Evolutionary conservation across 2,797 vertebrate genomes (phyloP), one percentile per base, ranked within the genome.

Genomic region (Gila robusta): DNA sequence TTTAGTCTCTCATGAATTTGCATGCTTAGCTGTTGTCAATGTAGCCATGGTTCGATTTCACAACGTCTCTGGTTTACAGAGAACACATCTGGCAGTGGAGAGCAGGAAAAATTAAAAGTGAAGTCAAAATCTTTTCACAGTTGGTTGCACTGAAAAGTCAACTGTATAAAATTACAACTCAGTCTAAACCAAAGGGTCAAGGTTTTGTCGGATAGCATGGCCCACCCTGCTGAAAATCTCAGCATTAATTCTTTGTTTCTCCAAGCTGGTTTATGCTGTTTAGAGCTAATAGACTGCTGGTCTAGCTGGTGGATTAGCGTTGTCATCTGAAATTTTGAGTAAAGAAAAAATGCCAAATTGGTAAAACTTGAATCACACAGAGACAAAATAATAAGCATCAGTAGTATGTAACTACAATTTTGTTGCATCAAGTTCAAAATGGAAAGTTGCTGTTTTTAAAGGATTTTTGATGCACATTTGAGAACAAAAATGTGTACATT

Each of bases 81-180:
- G 47, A 78, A 26, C 32, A 78, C 74, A 79, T 67, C 73, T 84
- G 83, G 83, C 62, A 84, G 23, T 56, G 49, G 35, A 78, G 62
- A 70, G 37, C 37, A 72, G 44, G n/a, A 70, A 70, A 35, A 76
- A 82, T 73, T 56, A 59, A 69, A 59, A 59, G 35, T 56, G 32
- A 82, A 82, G 69, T 71, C 81, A 82, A 59, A 73, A 83, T 73
- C 56, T 74, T 44, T 37, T 86, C 67, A 54, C 5, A 41, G 66
- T 62, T 72, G n/a, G 72, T 49, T 83, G 71, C 56, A 49, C 41
- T 37, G 71, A 37, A 74, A 72, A 82, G 81, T 73, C 81, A 83
- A 26, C 59, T 76, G 32, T 74, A 76, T 74, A 16, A 67, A 66
- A 39, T 76, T 83, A 66, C 72, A 76, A 6, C 39, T n/a, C 81